Conservation (phyloP, 1,140 invertebrate species). For the Antheraea pernyi region DNA sequence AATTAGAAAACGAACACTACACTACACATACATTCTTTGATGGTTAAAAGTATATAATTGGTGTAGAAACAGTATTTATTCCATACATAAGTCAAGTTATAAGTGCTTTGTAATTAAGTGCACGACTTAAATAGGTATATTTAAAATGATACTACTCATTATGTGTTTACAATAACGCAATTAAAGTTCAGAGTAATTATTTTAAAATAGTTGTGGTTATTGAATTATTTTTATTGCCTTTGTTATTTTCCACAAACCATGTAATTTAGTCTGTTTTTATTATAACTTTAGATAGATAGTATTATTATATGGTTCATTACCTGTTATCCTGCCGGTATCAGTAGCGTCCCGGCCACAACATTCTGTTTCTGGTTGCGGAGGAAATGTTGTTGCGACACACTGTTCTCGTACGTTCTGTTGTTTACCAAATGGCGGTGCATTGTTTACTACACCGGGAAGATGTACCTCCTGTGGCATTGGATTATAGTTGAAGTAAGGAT, state of each 20-base stretch:
- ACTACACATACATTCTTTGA: no score
- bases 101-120: not conserved
- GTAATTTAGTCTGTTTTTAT: not conserved
- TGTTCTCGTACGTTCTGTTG: not conserved
- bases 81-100: not conserved
- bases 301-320: slow-evolving; percentile 23
- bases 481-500: not conserved
- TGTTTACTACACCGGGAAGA: not conserved
- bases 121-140: not conserved
- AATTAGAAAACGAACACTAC: no score
- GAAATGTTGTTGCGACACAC: slow-evolving; percentile 28
- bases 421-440: not conserved
- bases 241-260: not conserved
- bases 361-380: slow-evolving; percentile 47
- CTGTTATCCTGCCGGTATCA: slow-evolving; percentile 40
- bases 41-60: not conserved
- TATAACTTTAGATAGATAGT: not conserved
- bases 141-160: not conserved
- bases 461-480: not conserved
- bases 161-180: not conserved
- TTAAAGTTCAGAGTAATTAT: not conserved
- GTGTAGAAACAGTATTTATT: no score
- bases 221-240: not conserved
- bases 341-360: slow-evolving; percentile 60
- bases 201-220: not conserved